Evolutionary conservation across 2,888 invertebrate genomes (phyloP), one percentile per base, ranked within the genome.

Genomic region (Dioctria linearis): DNA sequence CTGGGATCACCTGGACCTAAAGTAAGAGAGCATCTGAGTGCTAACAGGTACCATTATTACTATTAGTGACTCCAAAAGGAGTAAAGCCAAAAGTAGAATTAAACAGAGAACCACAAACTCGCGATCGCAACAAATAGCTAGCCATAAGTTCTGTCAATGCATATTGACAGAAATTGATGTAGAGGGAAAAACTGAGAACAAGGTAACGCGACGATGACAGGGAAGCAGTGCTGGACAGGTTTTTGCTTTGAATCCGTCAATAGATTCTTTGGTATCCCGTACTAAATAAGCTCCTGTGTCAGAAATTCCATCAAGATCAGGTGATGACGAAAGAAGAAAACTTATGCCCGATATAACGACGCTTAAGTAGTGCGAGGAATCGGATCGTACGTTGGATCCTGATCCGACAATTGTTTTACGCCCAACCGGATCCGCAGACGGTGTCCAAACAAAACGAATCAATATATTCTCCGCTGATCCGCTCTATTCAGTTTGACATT

Each of bases 251-350:
- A 94, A 94, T 89, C 94, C 94, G 73, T 94, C 94, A 69, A 94
- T 94, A 51, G 94, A 94, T 90, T 92, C 94, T 49, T 90, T 94
- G 84, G 94, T 94, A 73, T 92, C 93, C 0, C 89, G 89, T 81
- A 94, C 94, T 49, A 94, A 94, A 88, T 94, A 94, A 89, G 94
- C 93, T 67, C 94, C 94, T 0, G 93, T 94, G 13, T 91, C 94
- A 54, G 94, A 94, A 88, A 92, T 94, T 84, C 93, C 94, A 66
- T 91, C 92, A 11, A 91, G 92, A 78, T 93, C 90, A 89, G 94
- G 91, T 76, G 87, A 87, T 78, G 91, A 91, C 83, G 94, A 94
- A 86, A 92, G 93, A 86, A 91, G 94, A 86, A 94, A 94, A 87
- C 90, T 94, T 85, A 94, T 94, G 94, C 90, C 90, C 82, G 94